Evolutionary conservation across 2,113 vertebrate species (phyloP).

Genomic region (Oophaga pumilio): DNA sequence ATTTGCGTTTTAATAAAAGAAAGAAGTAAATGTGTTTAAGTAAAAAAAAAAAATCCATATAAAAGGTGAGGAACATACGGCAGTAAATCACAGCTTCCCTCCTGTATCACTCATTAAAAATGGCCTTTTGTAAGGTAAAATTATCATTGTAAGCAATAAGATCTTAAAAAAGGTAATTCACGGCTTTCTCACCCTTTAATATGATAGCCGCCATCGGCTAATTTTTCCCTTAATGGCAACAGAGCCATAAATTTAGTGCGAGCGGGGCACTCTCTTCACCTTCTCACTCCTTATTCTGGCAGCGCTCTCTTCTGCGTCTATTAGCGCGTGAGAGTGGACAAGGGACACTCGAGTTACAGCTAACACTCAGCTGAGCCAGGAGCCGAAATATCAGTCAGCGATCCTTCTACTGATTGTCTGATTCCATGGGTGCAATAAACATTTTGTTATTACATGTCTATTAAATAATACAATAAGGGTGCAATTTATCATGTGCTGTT

Average conservation of each 20-base stretch:
- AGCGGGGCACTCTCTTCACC: conserved; percentile 66
- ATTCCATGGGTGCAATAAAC: too few species aligned
- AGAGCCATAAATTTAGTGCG: conserved; percentile 81
- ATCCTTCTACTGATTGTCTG: too few species aligned
- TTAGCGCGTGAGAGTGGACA: background rate
- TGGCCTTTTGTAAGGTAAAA: conserved; percentile 90
- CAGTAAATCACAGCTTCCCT: conserved; percentile 88
- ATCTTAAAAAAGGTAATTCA: conserved; percentile 91
- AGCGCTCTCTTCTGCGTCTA: background rate
- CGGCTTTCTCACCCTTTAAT: conserved; percentile 87
- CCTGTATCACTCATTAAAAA: conserved; percentile 85
- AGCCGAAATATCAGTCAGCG: background rate
- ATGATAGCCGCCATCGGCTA: conserved; percentile 86
- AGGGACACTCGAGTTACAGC: conserved; percentile 3
- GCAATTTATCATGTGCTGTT: too few species aligned
- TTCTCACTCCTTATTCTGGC: conserved; percentile 61
- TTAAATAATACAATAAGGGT: too few species aligned
- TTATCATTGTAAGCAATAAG: conserved; percentile 90
- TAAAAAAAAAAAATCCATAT: conserved; percentile 70
- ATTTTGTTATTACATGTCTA: too few species aligned
- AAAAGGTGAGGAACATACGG: conserved; percentile 71
- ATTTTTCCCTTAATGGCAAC: conserved; percentile 88
- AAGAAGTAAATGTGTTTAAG: conserved; percentile 81
- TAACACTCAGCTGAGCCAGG: background rate
- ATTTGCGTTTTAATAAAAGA: background rate